Conservation (phyloP, 2,888 invertebrate genomes). For the Magallana nippona region DNA sequence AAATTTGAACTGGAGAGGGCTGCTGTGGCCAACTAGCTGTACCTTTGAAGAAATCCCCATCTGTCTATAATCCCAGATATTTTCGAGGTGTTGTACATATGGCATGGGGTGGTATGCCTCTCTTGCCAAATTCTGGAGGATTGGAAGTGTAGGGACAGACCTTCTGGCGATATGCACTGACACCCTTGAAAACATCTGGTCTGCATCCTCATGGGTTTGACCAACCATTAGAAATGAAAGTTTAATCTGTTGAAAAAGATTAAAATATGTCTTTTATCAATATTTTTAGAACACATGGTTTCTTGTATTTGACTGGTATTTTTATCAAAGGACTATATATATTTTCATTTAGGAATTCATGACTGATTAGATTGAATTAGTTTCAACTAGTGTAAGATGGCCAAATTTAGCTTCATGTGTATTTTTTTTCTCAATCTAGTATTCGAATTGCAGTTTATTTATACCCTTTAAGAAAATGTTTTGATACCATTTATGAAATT, state of each 20-base stretch:
- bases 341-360: too few species aligned
- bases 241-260: background rate
- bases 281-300: too few species aligned
- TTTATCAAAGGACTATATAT: too few species aligned
- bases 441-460: too few species aligned
- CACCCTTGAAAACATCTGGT: constrained; percentile 2
- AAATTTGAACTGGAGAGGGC: background rate
- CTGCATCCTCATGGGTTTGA: background rate
- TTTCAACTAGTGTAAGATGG: too few species aligned
- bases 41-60: background rate
- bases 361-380: too few species aligned
- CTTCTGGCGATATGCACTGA: background rate
- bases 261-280: too few species aligned
- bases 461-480: too few species aligned
- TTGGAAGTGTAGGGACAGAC: background rate
- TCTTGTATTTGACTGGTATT: too few species aligned
- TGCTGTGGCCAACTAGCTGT: background rate
- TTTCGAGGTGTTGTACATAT: background rate
- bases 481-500: too few species aligned
- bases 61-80: background rate
- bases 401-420: too few species aligned
- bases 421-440: too few species aligned
- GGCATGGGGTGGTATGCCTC: background rate
- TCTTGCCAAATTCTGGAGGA: background rate
- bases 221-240: constrained; percentile 3